A percentile compares a stretch with the other conserved stretches of the same genome.
Evolutionary conservation across 2,888 invertebrate species (phyloP).

Genomic region (Eulithis prunata): DNA sequence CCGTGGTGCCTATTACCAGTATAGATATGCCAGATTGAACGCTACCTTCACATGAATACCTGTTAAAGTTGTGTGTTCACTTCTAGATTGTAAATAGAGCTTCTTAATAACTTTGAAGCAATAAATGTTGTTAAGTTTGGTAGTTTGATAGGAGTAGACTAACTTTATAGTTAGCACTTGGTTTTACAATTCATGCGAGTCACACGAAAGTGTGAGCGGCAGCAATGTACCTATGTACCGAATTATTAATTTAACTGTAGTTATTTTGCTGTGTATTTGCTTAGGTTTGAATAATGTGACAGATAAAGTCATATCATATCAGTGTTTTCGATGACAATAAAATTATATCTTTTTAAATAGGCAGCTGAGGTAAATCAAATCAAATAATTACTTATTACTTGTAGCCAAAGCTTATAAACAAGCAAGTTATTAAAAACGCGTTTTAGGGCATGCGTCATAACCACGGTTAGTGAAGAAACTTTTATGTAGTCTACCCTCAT

Average conservation of each 20-base stretch:
- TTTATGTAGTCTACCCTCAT: no score
- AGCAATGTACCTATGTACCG: not conserved
- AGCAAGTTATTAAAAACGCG: no score
- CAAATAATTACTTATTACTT: no score
- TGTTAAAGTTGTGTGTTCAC: conserved; percentile 71
- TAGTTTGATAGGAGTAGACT: conserved; percentile 55
- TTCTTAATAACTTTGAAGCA: conserved; percentile 63
- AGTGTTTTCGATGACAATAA: no score
- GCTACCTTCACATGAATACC: conserved; percentile 36
- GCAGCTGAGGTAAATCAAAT: no score
- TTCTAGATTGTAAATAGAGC: conserved; percentile 52
- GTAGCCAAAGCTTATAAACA: no score
- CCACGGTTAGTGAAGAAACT: no score
- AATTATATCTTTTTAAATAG: no score
- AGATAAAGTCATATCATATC: not conserved
- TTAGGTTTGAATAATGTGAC: conserved; percentile 1
- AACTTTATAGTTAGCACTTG: conserved; percentile 12
- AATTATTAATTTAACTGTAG: conserved; percentile 16
- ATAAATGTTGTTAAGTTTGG: conserved; percentile 77
- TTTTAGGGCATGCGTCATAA: no score
- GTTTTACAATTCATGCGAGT: not conserved
- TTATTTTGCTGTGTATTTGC: not conserved
- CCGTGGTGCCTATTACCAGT: conserved; percentile 94
- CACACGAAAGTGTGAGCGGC: not conserved
- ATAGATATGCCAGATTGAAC: conserved; percentile 96